phyloP scores from a whole-genome alignment of 2,888 invertebrate genomes.

The Acleris laterana region DNA sequence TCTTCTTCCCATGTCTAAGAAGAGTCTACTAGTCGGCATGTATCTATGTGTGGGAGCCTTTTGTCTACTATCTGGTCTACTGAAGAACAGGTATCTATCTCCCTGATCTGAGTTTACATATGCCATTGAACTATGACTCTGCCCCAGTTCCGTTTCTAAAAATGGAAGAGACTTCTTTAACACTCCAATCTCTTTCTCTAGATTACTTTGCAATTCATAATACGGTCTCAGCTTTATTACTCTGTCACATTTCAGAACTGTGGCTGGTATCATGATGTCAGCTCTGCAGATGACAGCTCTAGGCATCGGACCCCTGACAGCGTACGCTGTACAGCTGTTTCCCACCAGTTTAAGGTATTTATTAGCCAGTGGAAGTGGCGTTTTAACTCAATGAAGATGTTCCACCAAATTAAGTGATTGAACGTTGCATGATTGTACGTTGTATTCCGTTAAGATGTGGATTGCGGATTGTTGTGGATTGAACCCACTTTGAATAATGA shows the following conservation, averaged over 20 bases:
- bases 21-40: slow-evolving; percentile 62
- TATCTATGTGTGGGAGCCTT: slow-evolving; percentile 58
- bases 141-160: too few species aligned
- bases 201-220: too few species aligned
- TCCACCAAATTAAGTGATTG: too few species aligned
- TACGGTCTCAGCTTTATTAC: too few species aligned
- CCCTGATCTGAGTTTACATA: background rate
- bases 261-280: slow-evolving; percentile 69
- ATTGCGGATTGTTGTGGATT: too few species aligned
- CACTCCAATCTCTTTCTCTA: too few species aligned
- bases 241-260: slow-evolving; percentile 48
- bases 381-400: too few species aligned
- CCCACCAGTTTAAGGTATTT: slow-evolving; percentile 73
- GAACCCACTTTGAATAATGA: too few species aligned
- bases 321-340: slow-evolving; percentile 72
- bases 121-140: too few species aligned
- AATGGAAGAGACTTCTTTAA: too few species aligned
- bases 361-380: background rate
- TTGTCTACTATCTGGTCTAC: slow-evolving; percentile 59
- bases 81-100: slow-evolving; percentile 57
- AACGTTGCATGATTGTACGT: too few species aligned
- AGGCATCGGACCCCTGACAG: slow-evolving; percentile 72
- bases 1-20: slow-evolving; percentile 66
- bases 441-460: too few species aligned
- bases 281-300: slow-evolving; percentile 69